A percentile compares a stretch with the other conserved stretches of the same genome.
Conservation (phyloP, 2,797 vertebrate genomes). For the Chelon auratus region DNA sequence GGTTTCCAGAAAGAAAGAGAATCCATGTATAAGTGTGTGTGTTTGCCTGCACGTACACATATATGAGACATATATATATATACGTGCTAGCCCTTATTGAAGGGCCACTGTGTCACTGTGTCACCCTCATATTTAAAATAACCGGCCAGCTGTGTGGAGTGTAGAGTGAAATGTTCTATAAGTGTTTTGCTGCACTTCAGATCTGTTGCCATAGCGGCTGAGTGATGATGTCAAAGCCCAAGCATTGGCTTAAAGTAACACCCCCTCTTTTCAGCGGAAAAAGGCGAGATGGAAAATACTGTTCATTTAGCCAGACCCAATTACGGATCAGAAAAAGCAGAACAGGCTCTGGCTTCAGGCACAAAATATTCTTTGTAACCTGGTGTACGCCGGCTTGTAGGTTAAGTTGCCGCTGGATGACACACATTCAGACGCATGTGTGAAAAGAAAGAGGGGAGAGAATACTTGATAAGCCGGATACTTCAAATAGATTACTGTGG, state of each 20-base stretch:
- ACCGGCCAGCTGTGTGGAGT: conserved; percentile 65
- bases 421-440: not conserved
- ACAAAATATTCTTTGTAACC: conserved; percentile 36
- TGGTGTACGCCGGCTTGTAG: conserved; percentile 27
- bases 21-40: not conserved
- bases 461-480: conserved; percentile 33
- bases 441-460: not conserved
- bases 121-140: conserved; percentile 74
- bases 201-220: conserved; percentile 75
- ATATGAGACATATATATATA: not conserved
- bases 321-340: conserved; percentile 49
- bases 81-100: conserved; percentile 18
- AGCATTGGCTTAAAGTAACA: conserved; percentile 68
- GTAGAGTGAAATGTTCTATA: conserved; percentile 61
- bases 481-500: conserved; percentile 24
- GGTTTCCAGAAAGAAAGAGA: conserved; percentile 3
- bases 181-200: conserved; percentile 76
- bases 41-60: not conserved
- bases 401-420: conserved; percentile 27
- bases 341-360: conserved; percentile 47
- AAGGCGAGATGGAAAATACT: conserved; percentile 71
- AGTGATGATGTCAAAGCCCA: conserved; percentile 77
- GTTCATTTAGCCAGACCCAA: conserved; percentile 58
- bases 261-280: conserved; percentile 63
- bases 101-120: conserved; percentile 49